Base-by-base conservation (phyloP, 2,113 vertebrate species). In the Motacilla tschutschensis region DNA sequence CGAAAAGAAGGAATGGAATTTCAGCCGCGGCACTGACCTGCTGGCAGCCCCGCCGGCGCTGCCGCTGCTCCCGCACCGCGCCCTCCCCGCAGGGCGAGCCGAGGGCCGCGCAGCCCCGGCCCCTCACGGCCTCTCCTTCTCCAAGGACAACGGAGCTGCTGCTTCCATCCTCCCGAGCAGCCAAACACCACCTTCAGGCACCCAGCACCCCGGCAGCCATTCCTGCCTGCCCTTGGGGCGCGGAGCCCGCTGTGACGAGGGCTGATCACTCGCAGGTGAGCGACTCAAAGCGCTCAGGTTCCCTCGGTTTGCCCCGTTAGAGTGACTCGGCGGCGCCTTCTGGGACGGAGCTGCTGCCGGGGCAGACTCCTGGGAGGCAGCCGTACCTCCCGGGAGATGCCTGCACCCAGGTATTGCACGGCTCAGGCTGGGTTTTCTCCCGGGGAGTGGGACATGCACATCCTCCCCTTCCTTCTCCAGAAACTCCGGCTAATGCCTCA, bases 311-410 rank as follows among this genome's bases (percentile, higher is more conserved):
- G 46, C 58, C 36, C 33, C 2, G 0, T 38, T 21, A n/a, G 33
- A 0, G 2, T 31, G 22, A 12, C 19, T 29, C 17, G 20, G 20
- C 1, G 5, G 16, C 38, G 38, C 10, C 6, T 0, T 0, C 26
- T 11, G 64, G 41, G 7, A 4, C 8, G 44, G 25, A 11, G 4
- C 10, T 24, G 22, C 15, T 7, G 9, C 20, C 5, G 5, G 1
- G 2, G 28, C 31, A 25, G 14, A 2, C n/a, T 62, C 26, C 26
- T 0, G 3, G 3, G 28, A 44, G 46, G 53, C 7, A 6, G 25
- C 22, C 60, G 13, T 25, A 19, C 38, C 3, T 7, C 4, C 13
- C 13, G 14, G 54, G 50, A 38, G 71, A 28, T 1, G 10, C 10
- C 36, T 19, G n/a, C 0, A 0, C 2, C 4, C 7, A 6, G 46